Base-by-base conservation (phyloP, 2,888 invertebrate species). In the Xanthia togata region DNA sequence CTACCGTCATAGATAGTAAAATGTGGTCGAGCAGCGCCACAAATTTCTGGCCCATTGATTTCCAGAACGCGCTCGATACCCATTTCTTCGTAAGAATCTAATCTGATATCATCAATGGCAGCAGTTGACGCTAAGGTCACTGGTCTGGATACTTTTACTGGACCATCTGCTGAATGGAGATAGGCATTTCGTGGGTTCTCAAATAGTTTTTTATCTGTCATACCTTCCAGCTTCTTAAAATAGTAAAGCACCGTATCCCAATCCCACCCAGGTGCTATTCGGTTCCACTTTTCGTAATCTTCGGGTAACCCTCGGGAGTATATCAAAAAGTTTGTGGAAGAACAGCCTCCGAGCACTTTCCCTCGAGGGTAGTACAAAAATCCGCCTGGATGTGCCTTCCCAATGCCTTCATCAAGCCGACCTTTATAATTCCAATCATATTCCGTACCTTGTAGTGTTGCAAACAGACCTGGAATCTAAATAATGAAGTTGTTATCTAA, bases 171-270 rank as follows among this genome's bases (percentile, higher is more conserved):
- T 3, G 93, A 93, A 84, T 94, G 94, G 6, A 92, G 86, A 47
- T 84, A 70, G 2, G 90, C 88, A 73, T 91, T 90, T 75, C 83
- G 71, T 50, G 90, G 89, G 41, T 88, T 88, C 59, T 84, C 35
- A 17, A 93, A 88, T 9, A 94, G 76, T 0, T 85, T 79, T n/a
- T 67, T 60, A 65, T 94, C 94, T 1, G 89, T 92, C 92, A 93
- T 94, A 50, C 89, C 89, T 91, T 94, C 94, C 20, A 91, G 82
- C 79, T 93, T 94, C 69, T 91, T 93, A 75, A 93, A 93, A 79
- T 94, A 94, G 35, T 88, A 78, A 1, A 93, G 88, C 4, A 89
- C 92, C 20, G 90, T 87, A 9, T 84, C 59, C 94, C 94, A 94
- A 53, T 89, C 89, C 94, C 94, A 94, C 1, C 94, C 94, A 11